Conservation (phyloP, 1,140 invertebrate species). For the Drosophila lacteicornis region DNA sequence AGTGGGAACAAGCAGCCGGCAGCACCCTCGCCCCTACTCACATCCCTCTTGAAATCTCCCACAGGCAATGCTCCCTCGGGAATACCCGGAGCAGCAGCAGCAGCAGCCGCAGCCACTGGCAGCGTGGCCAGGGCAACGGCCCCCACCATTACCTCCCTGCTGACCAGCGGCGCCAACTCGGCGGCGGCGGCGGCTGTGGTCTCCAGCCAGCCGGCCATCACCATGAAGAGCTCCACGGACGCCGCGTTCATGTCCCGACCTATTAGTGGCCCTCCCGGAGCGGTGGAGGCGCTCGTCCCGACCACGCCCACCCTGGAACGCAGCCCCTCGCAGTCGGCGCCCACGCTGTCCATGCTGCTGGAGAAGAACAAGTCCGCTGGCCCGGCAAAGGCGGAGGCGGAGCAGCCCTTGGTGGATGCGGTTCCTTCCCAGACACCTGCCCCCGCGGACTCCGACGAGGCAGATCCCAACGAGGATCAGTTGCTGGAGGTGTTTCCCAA, state of each 20-base stretch:
- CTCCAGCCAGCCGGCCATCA: slow-evolving; percentile 68
- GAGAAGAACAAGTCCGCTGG: slow-evolving; percentile 86
- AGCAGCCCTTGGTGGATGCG: slow-evolving; percentile 31
- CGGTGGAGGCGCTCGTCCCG: slow-evolving; percentile 16
- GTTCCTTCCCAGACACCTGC: slow-evolving; percentile 9
- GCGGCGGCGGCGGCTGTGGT: slow-evolving; percentile 33
- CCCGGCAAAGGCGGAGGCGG: slow-evolving; percentile 42
- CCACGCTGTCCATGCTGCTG: slow-evolving; percentile 89
- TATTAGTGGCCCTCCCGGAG: slow-evolving; percentile 65
- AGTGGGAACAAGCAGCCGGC: slow-evolving; percentile 34
- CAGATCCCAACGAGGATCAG: slow-evolving; percentile 72
- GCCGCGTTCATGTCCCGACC: slow-evolving; percentile 64
- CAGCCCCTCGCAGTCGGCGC: slow-evolving; percentile 87
- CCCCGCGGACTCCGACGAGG: slow-evolving; percentile 42
- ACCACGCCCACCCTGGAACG: slow-evolving; percentile 35
- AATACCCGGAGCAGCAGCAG: not conserved
- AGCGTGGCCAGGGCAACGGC: slow-evolving; percentile 73
- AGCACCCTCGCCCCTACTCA: slow-evolving; percentile 90
- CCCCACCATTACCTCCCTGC: slow-evolving; percentile 80
- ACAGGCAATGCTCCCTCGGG: slow-evolving; percentile 74
- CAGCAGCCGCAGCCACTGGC: slow-evolving; percentile 3
- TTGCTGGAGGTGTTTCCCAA: slow-evolving; percentile 78
- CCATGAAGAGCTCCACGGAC: slow-evolving; percentile 60
- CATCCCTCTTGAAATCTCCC: slow-evolving; percentile 92
- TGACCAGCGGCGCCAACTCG: slow-evolving; percentile 48